These are phyloP conservation scores for Ips typographus DNA, from an alignment of 1,140 invertebrate genomes.

Conservation along the genomic window DNA sequence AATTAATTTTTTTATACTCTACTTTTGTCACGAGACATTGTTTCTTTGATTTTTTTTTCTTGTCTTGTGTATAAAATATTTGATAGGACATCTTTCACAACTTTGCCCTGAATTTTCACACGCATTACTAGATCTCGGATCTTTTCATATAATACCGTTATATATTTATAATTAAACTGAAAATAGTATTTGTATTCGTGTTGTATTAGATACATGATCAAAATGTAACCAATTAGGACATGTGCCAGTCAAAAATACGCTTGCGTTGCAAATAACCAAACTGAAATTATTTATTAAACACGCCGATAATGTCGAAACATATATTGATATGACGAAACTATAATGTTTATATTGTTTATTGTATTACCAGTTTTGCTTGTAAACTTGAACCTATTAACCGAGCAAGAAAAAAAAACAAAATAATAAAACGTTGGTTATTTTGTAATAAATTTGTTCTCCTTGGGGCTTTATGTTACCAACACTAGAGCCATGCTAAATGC, in stretches of 20 bases:
- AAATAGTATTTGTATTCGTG: neutral
- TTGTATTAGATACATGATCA: neutral
- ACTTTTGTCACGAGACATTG: neutral
- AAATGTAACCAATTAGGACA: slow-evolving; percentile 5
- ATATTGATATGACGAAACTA: slow-evolving; percentile 28
- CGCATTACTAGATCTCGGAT: slow-evolving; percentile 33
- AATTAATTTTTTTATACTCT: slow-evolving; percentile 4
- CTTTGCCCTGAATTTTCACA: slow-evolving; percentile 34
- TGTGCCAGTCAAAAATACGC: slow-evolving; percentile 2
- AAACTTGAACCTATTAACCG: slow-evolving; percentile 21
- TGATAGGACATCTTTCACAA: slow-evolving; percentile 37
- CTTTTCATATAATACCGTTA: slow-evolving; percentile 40
- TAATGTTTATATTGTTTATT: slow-evolving; percentile 21
- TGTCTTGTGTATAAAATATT: slow-evolving; percentile 41
- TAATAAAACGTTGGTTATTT: neutral
- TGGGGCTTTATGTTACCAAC: no score
- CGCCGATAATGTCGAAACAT: slow-evolving; percentile 17
- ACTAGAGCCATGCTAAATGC: no score
- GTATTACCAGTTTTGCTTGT: slow-evolving; percentile 13
- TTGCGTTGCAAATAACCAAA: slow-evolving; percentile 17
- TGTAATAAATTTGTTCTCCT: no score
- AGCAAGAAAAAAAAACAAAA: slow-evolving; percentile 12
- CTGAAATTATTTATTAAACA: slow-evolving; percentile 27
- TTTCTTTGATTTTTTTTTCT: slow-evolving; percentile 32
- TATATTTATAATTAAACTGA: slow-evolving; percentile 16